Percentiles rank a stretch among this genome's conserved stretches.
These are phyloP conservation scores for Lepidochrysops patricia DNA, from an alignment of 2,888 invertebrate species.

Conservation along the genomic window DNA sequence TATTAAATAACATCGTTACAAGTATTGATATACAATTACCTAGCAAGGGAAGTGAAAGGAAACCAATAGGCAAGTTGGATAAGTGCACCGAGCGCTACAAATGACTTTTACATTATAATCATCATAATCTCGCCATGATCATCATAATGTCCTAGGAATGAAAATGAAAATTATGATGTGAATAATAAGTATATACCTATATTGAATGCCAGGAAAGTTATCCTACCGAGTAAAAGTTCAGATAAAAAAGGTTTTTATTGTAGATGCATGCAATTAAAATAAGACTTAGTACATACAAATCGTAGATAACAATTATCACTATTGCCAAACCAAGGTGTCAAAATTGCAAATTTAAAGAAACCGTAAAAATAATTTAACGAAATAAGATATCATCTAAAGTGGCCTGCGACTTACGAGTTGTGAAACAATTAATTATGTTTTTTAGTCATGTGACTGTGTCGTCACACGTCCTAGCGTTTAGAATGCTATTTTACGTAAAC, in stretches of 20 bases:
- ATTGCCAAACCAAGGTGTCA: not conserved
- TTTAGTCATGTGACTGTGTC: conserved; percentile 6
- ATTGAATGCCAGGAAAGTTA: no score
- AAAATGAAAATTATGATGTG: no score
- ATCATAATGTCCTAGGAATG: no score
- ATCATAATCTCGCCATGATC: no score
- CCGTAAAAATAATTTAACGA: not conserved
- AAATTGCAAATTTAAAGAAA: not conserved
- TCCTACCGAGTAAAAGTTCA: no score
- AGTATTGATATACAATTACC: not conserved
- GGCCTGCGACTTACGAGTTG: not conserved
- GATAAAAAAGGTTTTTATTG: no score
- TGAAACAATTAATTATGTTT: not conserved
- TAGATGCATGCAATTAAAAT: no score
- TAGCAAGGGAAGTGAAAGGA: not conserved
- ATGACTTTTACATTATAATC: not conserved
- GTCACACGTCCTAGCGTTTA: not conserved
- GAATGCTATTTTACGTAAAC: conserved; percentile 6
- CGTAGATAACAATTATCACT: not conserved
- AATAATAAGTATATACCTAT: no score
- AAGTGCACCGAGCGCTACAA: not conserved
- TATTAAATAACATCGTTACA: not conserved
- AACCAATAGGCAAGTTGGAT: not conserved
- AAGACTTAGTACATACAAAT: no score
- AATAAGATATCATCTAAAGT: not conserved